A percentile compares a stretch with the other conserved stretches of the same genome.
Conservation (phyloP, 2,797 vertebrate genomes). For the Tapirus indicus region DNA sequence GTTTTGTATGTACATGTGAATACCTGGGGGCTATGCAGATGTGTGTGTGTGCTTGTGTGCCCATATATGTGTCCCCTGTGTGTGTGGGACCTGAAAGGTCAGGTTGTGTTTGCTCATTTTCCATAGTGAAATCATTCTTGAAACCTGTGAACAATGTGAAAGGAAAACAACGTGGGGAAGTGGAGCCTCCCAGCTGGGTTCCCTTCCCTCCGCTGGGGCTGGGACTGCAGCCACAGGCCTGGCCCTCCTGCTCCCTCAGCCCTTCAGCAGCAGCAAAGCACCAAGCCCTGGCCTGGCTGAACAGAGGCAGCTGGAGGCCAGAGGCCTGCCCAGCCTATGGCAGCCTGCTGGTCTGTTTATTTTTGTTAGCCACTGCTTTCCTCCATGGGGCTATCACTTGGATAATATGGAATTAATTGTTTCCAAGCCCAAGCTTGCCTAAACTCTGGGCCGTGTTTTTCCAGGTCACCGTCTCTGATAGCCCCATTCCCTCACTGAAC, state of each 20-base stretch:
- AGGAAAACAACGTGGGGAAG: slow-evolving; percentile 82
- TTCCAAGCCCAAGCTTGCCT: slow-evolving; percentile 16
- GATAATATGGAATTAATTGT: slow-evolving; percentile 55
- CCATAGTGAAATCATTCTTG: slow-evolving; percentile 83
- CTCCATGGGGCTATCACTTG: background rate
- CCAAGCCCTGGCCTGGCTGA: background rate
- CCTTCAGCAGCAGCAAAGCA: background rate
- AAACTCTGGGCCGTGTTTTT: background rate
- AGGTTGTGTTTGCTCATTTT: slow-evolving; percentile 79
- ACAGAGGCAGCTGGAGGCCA: slow-evolving; percentile 11
- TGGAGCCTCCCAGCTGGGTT: slow-evolving; percentile 79
- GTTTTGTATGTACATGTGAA: background rate
- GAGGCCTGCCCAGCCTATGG: background rate
- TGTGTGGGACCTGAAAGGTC: slow-evolving; percentile 52
- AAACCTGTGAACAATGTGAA: slow-evolving; percentile 83
- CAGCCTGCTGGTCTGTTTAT: slow-evolving; percentile 65
- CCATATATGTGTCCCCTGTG: background rate
- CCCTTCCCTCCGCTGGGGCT: background rate
- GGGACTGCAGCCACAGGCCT: background rate
- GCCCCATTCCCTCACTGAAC: background rate
- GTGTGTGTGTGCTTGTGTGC: background rate
- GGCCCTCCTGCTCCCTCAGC: background rate
- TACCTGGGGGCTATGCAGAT: background rate
- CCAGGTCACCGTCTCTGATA: slow-evolving; percentile 1
- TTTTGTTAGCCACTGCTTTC: slow-evolving; percentile 66